phyloP scores from a whole-genome alignment of 2,113 vertebrate genomes.

The Periophthalmodon schlosseri region DNA sequence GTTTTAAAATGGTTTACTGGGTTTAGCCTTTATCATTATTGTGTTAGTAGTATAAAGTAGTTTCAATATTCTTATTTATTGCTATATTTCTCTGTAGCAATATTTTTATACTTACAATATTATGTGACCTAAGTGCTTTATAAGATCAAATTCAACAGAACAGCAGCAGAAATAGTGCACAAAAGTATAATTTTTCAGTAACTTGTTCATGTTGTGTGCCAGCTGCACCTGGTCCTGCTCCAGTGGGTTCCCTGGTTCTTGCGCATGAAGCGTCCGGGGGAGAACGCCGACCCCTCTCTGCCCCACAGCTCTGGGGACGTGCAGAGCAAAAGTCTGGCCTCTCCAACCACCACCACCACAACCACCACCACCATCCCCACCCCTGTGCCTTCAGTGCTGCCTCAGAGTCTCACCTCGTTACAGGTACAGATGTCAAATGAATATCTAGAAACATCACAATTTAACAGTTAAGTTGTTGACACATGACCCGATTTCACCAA shows the following conservation, averaged over 20 bases:
- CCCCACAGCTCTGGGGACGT: slow-evolving; percentile 61
- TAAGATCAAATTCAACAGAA: neutral
- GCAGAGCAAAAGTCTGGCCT: slow-evolving; percentile 67
- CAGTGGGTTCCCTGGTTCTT: slow-evolving; percentile 84
- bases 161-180: neutral
- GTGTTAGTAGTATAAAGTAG: too few species aligned
- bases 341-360: slow-evolving; percentile 58
- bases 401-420: slow-evolving; percentile 66
- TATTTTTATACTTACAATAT: too few species aligned
- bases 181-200: neutral
- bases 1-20: too few species aligned
- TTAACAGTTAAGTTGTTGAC: too few species aligned
- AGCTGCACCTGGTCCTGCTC: slow-evolving; percentile 79
- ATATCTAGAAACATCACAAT: too few species aligned
- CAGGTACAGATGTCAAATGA: neutral
- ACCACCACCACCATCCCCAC: slow-evolving; percentile 65
- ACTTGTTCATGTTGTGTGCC: slow-evolving; percentile 5
- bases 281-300: slow-evolving; percentile 58
- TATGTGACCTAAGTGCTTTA: too few species aligned
- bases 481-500: too few species aligned
- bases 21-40: too few species aligned
- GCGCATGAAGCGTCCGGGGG: slow-evolving; percentile 80
- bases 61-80: too few species aligned
- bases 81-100: too few species aligned
- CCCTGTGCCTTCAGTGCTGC: slow-evolving; percentile 51